Evolutionary conservation across 2,888 invertebrate species (phyloP), one percentile per base, ranked within the genome.

Genomic region (Euzetes globulus): DNA sequence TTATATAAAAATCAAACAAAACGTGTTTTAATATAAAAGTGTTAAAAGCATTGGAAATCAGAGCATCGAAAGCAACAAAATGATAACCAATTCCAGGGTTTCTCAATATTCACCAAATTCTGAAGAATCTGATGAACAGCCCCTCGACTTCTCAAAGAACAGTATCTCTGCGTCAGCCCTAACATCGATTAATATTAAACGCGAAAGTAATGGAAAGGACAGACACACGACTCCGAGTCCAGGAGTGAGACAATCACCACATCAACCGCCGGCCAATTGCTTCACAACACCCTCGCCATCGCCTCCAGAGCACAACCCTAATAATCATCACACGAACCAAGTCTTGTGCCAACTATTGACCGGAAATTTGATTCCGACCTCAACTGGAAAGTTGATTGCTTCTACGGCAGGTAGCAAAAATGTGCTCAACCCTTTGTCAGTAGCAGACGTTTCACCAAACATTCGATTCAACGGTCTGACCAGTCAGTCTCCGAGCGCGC

Each of bases 71-170:
- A 33, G 33, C 33, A 33, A 41, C 5, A 25, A 19, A 60, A 60
- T 60, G 60, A 9, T 60, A 27, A 60, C 33, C 63, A 65, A 37
- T 27, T 29, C 33, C 29, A 60, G 25, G 13, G 29, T 60, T 6
- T 17, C 15, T 33, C 63, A 65, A 37, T 65, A 65, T 33, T 65
- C 63, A 17, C 63, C 63, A 1, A 65, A 65, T 19, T 65, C 63
- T 33, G 63, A 65, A 29, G 63, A 65, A n/a, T 29, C 63, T 19
- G 73, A 73, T 65, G 80, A 80, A 55, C 79, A 79, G 45, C 80
- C 80, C 9, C 63, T 81, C 68, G 81, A 81, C 74, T 81, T 80
- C 68, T 81, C 81, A 1, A 70, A 60, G 0, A 79, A 77, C 17
- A 80, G 80, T 74, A 79, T 79, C 72, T 58, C 74, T 22, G 76